Evolutionary conservation across 1,140 invertebrate species (phyloP).

Genomic region (Metaphire vulgaris): DNA sequence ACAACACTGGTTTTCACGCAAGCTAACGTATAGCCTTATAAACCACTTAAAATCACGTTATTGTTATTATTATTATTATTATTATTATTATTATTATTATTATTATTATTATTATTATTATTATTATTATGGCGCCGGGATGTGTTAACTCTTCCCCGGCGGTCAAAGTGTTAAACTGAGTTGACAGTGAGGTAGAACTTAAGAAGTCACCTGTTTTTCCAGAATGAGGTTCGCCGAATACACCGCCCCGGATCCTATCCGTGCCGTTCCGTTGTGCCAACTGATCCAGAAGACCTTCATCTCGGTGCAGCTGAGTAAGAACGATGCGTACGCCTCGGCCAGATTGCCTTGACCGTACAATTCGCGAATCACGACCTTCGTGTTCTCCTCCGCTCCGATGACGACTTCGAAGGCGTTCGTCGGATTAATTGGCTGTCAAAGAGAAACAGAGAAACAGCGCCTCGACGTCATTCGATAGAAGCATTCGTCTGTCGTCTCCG

Average conservation of each 20-base stretch:
- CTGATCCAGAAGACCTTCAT: background rate
- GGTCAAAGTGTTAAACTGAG: no score
- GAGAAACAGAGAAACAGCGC: background rate
- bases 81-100: no score
- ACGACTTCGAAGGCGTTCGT: background rate
- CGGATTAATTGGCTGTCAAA: background rate
- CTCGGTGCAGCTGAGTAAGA: background rate
- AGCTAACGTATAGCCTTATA: no score
- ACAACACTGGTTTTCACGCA: no score
- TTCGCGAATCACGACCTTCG: background rate
- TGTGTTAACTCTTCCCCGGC: no score
- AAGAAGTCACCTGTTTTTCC: background rate
- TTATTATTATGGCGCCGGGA: no score
- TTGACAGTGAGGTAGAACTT: no score
- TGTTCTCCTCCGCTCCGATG: background rate
- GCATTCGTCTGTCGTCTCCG: no score
- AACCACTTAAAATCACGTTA: no score
- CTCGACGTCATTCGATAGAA: no score
- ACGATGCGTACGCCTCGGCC: background rate
- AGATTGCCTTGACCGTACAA: background rate
- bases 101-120: no score
- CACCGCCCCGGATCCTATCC: background rate
- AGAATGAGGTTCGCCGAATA: background rate
- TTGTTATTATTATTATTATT: no score
- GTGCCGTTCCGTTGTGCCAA: background rate